Conservation (phyloP, 92 coral and sea anemone species). For the Bergia puertoricense region DNA sequence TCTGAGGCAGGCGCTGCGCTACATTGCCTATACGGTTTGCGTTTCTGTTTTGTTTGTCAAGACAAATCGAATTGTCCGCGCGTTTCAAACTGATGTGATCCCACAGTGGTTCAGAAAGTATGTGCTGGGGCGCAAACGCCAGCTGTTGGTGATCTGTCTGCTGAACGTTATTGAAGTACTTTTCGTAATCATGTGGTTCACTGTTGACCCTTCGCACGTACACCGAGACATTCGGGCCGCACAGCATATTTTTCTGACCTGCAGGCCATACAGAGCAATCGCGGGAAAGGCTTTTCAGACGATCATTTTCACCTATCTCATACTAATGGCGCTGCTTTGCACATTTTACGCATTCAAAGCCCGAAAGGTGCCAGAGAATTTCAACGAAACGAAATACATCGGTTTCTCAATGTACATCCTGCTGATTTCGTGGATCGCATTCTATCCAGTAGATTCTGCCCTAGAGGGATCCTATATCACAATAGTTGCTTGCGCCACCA, state of each 20-base stretch:
- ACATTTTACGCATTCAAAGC: conserved; percentile 83
- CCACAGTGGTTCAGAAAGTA: conserved; percentile 53
- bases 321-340: conserved; percentile 64
- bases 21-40: conserved; percentile 64
- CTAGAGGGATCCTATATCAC: conserved; percentile 62
- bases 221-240: conserved; percentile 47
- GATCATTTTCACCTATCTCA: conserved; percentile 50
- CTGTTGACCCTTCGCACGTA: conserved; percentile 43
- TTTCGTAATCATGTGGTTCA: conserved; percentile 46
- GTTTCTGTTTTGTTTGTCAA: conserved; percentile 75
- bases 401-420: conserved; percentile 78
- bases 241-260: conserved; percentile 53
- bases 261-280: conserved; percentile 48
- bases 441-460: conserved; percentile 70
- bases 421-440: conserved; percentile 69
- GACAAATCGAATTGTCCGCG: conserved; percentile 73
- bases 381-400: conserved; percentile 81
- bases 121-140: conserved; percentile 52
- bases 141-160: conserved; percentile 41
- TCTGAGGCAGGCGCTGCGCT: conserved; percentile 66
- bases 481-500: conserved; percentile 63
- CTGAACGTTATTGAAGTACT: conserved; percentile 49
- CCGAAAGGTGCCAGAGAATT: conserved; percentile 77
- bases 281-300: conserved; percentile 58
- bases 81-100: conserved; percentile 60